These are phyloP conservation scores for Drosophila macrospina DNA, from an alignment of 2,888 invertebrate species.

Conservation along the genomic window DNA sequence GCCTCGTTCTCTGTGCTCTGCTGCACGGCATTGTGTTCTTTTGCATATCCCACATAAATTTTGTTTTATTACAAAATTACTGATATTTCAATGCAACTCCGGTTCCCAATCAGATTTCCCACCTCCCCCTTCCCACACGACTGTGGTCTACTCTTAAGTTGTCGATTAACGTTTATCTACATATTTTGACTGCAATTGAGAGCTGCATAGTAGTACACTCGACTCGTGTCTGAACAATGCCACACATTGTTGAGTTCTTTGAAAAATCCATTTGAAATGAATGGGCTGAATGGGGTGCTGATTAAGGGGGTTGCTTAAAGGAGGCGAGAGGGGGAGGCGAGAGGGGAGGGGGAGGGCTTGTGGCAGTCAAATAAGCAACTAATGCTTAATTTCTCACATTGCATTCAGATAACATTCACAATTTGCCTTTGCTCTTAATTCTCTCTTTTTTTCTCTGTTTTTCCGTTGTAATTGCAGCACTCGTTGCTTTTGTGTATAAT, in stretches of 20 bases:
- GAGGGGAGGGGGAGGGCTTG: too few species aligned
- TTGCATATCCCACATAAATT: constrained; percentile 64
- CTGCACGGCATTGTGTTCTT: constrained; percentile 23
- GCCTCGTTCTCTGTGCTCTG: constrained; percentile 63
- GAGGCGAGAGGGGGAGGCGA: not conserved
- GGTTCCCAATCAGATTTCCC: not conserved
- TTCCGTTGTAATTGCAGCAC: constrained; percentile 59
- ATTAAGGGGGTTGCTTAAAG: too few species aligned
- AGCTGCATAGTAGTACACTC: too few species aligned
- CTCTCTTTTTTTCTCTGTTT: constrained; percentile 16
- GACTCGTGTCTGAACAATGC: constrained; percentile 24
- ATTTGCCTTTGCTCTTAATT: constrained; percentile 32
- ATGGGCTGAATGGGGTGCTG: too few species aligned
- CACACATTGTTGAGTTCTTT: constrained; percentile 36
- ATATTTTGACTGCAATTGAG: constrained; percentile 22
- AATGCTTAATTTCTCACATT: constrained; percentile 26
- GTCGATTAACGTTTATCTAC: constrained; percentile 60
- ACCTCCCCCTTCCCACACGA: not conserved
- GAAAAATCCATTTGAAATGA: not conserved
- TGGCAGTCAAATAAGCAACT: constrained; percentile 20
- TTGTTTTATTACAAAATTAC: constrained; percentile 73
- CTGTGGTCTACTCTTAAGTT: constrained; percentile 44
- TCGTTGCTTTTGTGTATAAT: constrained; percentile 71
- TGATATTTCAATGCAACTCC: constrained; percentile 53
- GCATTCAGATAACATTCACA: constrained; percentile 45